Evolutionary conservation across 2,888 invertebrate species (phyloP).

Genomic region (Agrochola lychnidis): DNA sequence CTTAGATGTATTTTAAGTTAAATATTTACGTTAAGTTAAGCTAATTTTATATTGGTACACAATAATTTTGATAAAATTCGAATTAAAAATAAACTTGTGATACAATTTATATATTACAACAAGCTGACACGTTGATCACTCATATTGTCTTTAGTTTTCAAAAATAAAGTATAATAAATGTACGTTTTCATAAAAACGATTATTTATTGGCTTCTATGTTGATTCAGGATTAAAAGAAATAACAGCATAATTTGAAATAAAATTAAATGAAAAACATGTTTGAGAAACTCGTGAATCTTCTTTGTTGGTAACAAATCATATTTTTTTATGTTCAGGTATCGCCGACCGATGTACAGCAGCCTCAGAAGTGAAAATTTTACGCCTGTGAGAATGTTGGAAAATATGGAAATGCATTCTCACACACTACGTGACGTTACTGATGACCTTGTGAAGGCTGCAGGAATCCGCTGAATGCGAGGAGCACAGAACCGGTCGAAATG

Average conservation of each 20-base stretch:
- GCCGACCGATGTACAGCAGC: neutral
- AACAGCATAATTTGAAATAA: constrained; percentile 34
- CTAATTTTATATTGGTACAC: neutral
- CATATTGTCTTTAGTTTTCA: constrained; percentile 53
- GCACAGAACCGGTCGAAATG: no score
- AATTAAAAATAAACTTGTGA: neutral
- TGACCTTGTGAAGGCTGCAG: neutral
- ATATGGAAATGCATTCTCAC: neutral
- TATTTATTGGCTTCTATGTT: constrained; percentile 51
- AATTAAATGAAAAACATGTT: constrained; percentile 39
- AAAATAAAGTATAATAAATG: constrained; percentile 57
- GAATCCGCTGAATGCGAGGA: neutral
- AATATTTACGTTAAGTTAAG: neutral
- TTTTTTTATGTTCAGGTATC: constrained; percentile 49
- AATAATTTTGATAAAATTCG: neutral
- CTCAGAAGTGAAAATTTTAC: neutral
- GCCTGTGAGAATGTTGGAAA: neutral
- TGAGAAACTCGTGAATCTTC: constrained; percentile 35
- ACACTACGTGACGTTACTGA: neutral
- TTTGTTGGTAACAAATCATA: constrained; percentile 42
- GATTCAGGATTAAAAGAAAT: constrained; percentile 50
- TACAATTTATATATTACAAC: constrained; percentile 41
- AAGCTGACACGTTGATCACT: constrained; percentile 51
- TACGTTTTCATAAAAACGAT: constrained; percentile 44
- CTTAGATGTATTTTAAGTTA: neutral